These are phyloP conservation scores for Rhea pennata DNA, from an alignment of 2,113 vertebrate species.

Conservation along the genomic window DNA sequence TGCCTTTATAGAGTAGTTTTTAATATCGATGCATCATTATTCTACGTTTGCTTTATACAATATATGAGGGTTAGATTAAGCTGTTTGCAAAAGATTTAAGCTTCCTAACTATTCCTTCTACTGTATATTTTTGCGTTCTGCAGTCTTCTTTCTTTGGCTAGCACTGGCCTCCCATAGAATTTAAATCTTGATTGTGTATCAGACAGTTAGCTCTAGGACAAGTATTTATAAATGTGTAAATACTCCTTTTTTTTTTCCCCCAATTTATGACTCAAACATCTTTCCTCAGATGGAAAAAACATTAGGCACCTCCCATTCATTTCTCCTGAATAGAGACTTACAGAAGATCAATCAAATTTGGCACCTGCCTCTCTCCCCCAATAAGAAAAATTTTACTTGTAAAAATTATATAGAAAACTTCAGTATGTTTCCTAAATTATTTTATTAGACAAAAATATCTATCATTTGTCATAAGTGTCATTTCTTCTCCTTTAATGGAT, in stretches of 20 bases:
- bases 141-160: background rate
- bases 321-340: slow-evolving; percentile 28
- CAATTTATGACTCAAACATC: background rate
- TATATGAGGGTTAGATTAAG: background rate
- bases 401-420: background rate
- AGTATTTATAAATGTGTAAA: background rate
- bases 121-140: background rate
- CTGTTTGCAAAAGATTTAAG: background rate
- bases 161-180: background rate
- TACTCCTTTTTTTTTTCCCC: background rate
- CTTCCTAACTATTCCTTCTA: background rate
- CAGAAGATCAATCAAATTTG: slow-evolving; percentile 57
- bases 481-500: slow-evolving; percentile 18
- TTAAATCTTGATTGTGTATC: background rate
- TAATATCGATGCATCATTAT: background rate
- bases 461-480: slow-evolving; percentile 51
- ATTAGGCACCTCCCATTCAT: slow-evolving; percentile 5
- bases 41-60: background rate
- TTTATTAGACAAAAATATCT: slow-evolving; percentile 43
- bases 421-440: background rate
- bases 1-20: background rate
- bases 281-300: slow-evolving; percentile 14
- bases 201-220: background rate
- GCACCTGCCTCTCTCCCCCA: slow-evolving; percentile 41
- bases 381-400: slow-evolving; percentile 2